Evolutionary conservation across 2,888 invertebrate species (phyloP).

Genomic region (Actias luna): DNA sequence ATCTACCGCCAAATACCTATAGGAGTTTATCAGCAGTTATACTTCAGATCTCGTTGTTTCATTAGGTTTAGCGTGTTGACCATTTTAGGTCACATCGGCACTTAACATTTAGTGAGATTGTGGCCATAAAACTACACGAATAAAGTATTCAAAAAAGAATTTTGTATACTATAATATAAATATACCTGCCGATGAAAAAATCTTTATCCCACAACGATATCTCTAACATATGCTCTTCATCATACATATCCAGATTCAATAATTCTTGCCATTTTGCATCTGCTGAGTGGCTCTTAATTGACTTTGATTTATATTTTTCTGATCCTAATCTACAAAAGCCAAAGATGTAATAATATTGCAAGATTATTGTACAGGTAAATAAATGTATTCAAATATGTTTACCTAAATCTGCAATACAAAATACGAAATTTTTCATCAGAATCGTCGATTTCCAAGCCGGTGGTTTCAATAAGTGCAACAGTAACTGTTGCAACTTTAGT

Average conservation of each 20-base stretch:
- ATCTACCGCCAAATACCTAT: too few species aligned
- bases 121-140: too few species aligned
- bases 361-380: not conserved
- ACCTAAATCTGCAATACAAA: constrained; percentile 95
- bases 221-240: constrained; percentile 93
- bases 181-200: constrained; percentile 73
- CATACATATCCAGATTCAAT: constrained; percentile 95
- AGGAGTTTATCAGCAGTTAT: too few species aligned
- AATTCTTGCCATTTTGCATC: constrained; percentile 94
- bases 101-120: too few species aligned
- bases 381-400: constrained; percentile 24
- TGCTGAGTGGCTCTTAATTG: constrained; percentile 80
- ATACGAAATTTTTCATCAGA: constrained; percentile 90
- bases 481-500: constrained; percentile 88
- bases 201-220: constrained; percentile 93
- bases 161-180: too few species aligned
- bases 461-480: constrained; percentile 95
- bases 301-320: constrained; percentile 97
- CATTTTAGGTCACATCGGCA: too few species aligned
- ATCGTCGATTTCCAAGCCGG: constrained; percentile 89
- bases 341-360: not conserved
- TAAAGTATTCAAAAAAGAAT: constrained; percentile 4
- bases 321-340: constrained; percentile 87
- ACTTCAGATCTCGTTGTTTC: too few species aligned
- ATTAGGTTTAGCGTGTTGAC: too few species aligned